Evolutionary conservation across 1,140 invertebrate genomes (phyloP), one percentile per base, ranked within the genome.

Genomic region (Calliphora vicina): DNA sequence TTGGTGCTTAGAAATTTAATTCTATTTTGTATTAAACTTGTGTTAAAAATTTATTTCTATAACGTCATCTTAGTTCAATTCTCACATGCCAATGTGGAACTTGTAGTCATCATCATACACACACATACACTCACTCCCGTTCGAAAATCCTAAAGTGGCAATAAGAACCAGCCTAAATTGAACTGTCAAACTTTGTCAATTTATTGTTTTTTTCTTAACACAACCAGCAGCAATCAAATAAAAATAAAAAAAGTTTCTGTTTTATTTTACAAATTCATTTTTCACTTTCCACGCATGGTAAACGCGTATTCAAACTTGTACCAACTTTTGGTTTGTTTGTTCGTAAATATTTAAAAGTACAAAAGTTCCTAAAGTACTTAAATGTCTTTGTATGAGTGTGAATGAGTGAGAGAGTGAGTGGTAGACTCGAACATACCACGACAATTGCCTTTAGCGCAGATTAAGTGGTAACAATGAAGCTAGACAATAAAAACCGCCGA

Each of bases 181-280:
- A 81, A 81, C 80, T 81, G 80, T 81, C 80, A 81, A 67, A 81
- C 50, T 81, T 81, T 81, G 80, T 81, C 80, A 81, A 81, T 81
- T 81, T 81, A 81, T 81, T 81, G 80, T 50, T 81, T 81, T 74
- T 81, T 78, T 17, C 35, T 78, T 45, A 78, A 78, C 74, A 78
- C 74, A 78, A 78, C 74, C 35, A 78, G 17, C 73, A 76, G 17
- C 35, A 45, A 78, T 43, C 35, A 45, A 43, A 78, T 78, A 78
- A 43, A 78, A 78, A 43, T 27, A 17, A 29, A 13, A 50, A 50
- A 50, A 13, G 35, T 35, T 35, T n/a, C n/a, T n/a, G n/a, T 50
- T 50, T 50, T 67, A 9, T 67, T 67, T 67, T 3, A 23, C n/a
- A n/a, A 57, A 57, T 23, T 25, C 23, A 67, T 76, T 45, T 74